Percentiles rank a stretch among this genome's conserved stretches.
phyloP scores from a whole-genome alignment of 1,140 invertebrate genomes.

The Brachionus rotundiformis region DNA sequence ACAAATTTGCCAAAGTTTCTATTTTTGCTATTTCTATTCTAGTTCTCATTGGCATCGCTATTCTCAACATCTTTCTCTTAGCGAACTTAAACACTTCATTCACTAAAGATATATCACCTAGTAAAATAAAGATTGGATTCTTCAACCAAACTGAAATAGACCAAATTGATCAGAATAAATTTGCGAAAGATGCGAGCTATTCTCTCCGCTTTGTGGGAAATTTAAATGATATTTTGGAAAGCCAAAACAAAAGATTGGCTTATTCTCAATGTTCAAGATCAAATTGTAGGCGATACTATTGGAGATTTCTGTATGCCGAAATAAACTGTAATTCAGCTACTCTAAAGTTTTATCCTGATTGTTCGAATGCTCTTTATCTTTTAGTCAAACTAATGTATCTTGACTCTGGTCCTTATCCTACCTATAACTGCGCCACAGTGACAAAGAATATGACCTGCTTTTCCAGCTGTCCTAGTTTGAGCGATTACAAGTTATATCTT shows the following conservation, averaged over 20 bases:
- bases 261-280: neutral
- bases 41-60: neutral
- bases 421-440: neutral
- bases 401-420: neutral
- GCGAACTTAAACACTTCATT: neutral
- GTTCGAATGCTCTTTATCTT: neutral
- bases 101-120: constrained; percentile 1
- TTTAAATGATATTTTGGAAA: constrained; percentile 6
- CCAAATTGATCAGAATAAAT: neutral
- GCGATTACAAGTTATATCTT: neutral
- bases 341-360: neutral
- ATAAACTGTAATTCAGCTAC: neutral
- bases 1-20: neutral
- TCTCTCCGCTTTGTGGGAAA: neutral
- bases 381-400: neutral
- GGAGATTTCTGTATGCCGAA: neutral
- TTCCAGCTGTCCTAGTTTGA: neutral
- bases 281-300: neutral
- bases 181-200: neutral
- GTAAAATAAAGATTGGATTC: neutral
- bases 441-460: neutral
- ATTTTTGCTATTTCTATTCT: neutral
- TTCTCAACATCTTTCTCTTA: neutral
- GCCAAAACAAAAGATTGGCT: neutral
- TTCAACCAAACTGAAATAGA: constrained; percentile 7